These are phyloP conservation scores for Zaprionus davidi DNA, from an alignment of 1,140 invertebrate genomes.

Conservation along the genomic window DNA sequence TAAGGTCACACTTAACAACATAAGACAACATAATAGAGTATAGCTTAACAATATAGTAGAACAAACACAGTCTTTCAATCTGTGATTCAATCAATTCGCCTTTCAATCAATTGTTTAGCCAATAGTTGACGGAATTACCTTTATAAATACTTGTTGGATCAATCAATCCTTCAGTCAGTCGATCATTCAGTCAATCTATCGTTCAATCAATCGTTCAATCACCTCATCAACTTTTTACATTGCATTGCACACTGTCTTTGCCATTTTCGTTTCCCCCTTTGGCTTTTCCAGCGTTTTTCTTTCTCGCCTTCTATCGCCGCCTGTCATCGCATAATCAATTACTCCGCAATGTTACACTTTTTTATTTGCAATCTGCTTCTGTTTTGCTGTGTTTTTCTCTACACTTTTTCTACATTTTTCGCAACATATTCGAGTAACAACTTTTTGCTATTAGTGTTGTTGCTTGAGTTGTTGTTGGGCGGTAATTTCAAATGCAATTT, in stretches of 20 bases:
- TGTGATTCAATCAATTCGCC: no score
- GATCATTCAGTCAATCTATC: not conserved
- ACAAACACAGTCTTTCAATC: no score
- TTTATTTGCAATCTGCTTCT: conserved; percentile 5
- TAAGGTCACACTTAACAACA: no score
- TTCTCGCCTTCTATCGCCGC: not conserved
- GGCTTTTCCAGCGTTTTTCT: conserved; percentile 2
- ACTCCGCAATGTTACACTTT: conserved; percentile 33
- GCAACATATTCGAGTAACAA: conserved; percentile 47
- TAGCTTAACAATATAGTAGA: no score
- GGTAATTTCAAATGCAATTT: conserved; percentile 51
- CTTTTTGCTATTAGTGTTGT: conserved; percentile 6
- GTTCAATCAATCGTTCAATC: not conserved
- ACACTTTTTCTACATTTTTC: conserved; percentile 48
- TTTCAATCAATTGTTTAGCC: no score
- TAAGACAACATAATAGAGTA: no score
- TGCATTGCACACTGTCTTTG: conserved; percentile 4
- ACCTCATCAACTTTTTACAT: conserved; percentile 13
- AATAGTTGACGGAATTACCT: no score
- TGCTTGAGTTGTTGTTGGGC: conserved; percentile 25
- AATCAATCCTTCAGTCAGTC: not conserved
- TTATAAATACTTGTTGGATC: not conserved
- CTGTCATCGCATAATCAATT: conserved; percentile 48
- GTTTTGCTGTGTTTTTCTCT: not conserved
- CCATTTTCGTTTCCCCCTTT: not conserved